Percentiles rank a stretch among this genome's conserved stretches.
Conservation (phyloP, 2,888 invertebrate genomes). For the Alcis repandata region DNA sequence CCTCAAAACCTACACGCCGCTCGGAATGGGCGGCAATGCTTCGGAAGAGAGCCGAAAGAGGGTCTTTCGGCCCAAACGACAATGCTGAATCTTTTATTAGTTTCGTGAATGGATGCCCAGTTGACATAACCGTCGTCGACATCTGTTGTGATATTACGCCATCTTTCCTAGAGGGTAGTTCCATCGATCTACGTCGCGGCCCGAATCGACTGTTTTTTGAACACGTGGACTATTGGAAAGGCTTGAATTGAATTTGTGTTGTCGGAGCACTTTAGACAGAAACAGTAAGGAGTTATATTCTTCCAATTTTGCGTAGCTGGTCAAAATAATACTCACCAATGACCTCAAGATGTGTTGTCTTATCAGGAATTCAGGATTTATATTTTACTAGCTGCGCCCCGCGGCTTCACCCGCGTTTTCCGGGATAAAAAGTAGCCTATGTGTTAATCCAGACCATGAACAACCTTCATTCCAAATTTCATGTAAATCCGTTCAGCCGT, state of each 20-base stretch:
- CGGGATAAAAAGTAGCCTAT: too few relatives aligned
- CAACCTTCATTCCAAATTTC: too few relatives aligned
- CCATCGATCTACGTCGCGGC: constrained; percentile 68
- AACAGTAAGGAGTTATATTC: neutral
- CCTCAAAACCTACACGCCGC: constrained; percentile 65
- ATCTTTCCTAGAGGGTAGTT: constrained; percentile 66
- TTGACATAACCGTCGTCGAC: constrained; percentile 84
- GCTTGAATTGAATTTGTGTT: constrained; percentile 67
- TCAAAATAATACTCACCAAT: neutral
- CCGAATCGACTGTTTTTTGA: constrained; percentile 71
- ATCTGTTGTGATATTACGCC: constrained; percentile 85
- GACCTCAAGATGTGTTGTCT: too few relatives aligned
- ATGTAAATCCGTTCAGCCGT: too few relatives aligned
- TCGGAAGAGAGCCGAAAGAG: constrained; percentile 65
- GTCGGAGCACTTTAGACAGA: neutral
- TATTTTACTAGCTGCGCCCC: too few relatives aligned
- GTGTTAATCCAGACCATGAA: too few relatives aligned
- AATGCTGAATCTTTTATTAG: constrained; percentile 86
- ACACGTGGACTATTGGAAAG: constrained; percentile 73
- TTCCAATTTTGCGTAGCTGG: neutral
- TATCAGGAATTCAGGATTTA: too few relatives aligned
- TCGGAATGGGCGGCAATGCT: constrained; percentile 68
- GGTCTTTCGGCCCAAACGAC: constrained; percentile 74
- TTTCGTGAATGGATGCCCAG: constrained; percentile 83
- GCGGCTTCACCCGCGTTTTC: too few relatives aligned